Base-by-base conservation (phyloP, 2,888 invertebrate genomes). In the Beris chalybata region DNA sequence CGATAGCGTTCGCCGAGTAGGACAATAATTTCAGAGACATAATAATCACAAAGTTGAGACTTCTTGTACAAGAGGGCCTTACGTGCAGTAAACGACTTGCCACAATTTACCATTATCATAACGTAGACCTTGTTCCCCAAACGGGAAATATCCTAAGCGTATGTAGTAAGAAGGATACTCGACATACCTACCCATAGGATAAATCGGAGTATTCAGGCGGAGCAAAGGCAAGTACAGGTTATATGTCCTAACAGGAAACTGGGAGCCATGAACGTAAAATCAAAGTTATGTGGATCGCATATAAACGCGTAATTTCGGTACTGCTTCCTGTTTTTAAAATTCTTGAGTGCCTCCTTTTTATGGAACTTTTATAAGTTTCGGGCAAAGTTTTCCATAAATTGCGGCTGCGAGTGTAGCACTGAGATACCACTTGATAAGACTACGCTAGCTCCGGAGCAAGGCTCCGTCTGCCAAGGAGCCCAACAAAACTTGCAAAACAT, bases 301-400 rank as follows among this genome's bases (percentile, higher is more conserved):
- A 67, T 65, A 67, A 69, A 67, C 63, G 69, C 57, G 57, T 64
- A 53, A 65, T 67, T 69, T 69, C n/a, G 59, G 63, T 57, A 65
- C 65, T 29, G 63, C 57, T 67, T 69, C 67, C 67, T 69, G 65
- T 69, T 67, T 69, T 69, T 64, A 56, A 67, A 69, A 69, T 55
- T 44, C 56, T 67, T 56, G 57, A 67, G 66, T 58, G 58, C 59
- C 61, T 29, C 47, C 38, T 65, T 69, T 69, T 66, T 66, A 65
- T 67, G 63, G 64, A 65, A 64, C 15, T 67, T 55, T 48, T 31
- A 53, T 50, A 69, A 69, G 61, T 64, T 66, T 54, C 56, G 61
- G 64, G 53, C 67, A 66, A 64, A 69, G 59, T 66, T 67, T 67
- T 65, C 64, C 66, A 64, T 68, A 68, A 68, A 68, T 66, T 68